Base-by-base conservation (phyloP, 2,797 vertebrate species). In the Hapalemur alaotrensis region DNA sequence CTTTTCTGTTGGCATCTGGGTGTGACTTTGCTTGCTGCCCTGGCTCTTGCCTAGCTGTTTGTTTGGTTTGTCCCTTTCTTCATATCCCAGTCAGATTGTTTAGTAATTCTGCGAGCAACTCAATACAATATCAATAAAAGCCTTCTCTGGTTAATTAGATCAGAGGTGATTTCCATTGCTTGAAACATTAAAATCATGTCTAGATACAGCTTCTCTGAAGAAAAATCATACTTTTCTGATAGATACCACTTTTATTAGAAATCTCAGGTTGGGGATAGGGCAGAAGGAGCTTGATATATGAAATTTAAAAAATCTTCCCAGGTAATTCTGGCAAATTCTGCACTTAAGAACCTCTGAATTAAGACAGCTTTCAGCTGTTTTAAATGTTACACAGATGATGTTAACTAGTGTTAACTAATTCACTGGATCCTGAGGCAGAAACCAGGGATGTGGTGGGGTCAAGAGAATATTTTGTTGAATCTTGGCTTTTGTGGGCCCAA, bases 281-380 rank as follows among this genome's bases (percentile, higher is more conserved):
- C 15, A 85, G 32, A 91, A 88, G 61, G 61, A 65, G 38, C 50
- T 2, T 72, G 52, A 75, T 80, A 67, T 35, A 30, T 50, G 30
- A 82, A 82, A 85, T 92, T 67, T 28, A 48, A 43, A 63, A 79
- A 48, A 48, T 54, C 18, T 94, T 35, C 22, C 18, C 8, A 83
- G 73, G 20, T 94, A 84, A 95, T 65, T 70, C 32, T 91, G 54
- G 59, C 61, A 93, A 95, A 86, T 95, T 95, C 63, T 96, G 15
- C 38, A 14, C 5, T 63, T 81, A 61, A 93, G 76, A 96, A 88
- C 28, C 61, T 88, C 81, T 91, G 81, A 75, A 95, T 97, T 90
- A 95, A 94, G 81, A 78, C 32, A 92, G 38, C 50, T 94, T 86
- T 88, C 18, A 17, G n/a, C 85, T 82, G 13, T 94, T 95, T 93